Percentiles rank a stretch among this genome's conserved stretches.
Evolutionary conservation across 2,888 invertebrate species (phyloP).

Genomic region (Calliopum simillimum): DNA sequence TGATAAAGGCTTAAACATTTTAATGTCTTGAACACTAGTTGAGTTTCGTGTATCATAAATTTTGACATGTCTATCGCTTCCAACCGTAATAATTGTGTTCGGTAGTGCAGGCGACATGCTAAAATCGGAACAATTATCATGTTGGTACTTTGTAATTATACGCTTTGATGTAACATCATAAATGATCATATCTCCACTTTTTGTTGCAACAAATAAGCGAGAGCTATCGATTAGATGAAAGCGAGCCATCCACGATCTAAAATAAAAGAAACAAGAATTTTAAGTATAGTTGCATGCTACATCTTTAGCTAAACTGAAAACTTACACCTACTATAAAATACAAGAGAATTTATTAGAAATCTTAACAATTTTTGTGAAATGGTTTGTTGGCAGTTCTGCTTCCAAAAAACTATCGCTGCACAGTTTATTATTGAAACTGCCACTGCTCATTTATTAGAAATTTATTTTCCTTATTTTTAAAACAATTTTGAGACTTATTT

Average conservation of each 20-base stretch:
- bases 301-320: too few relatives aligned
- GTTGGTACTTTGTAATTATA: slow-evolving; percentile 54
- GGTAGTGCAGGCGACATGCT: slow-evolving; percentile 60
- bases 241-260: slow-evolving; percentile 61
- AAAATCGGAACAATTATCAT: slow-evolving; percentile 65
- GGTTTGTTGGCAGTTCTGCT: too few relatives aligned
- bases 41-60: slow-evolving; percentile 64
- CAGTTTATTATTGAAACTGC: too few relatives aligned
- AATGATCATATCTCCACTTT: slow-evolving; percentile 60
- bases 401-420: too few relatives aligned
- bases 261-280: slow-evolving; percentile 17
- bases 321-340: too few relatives aligned
- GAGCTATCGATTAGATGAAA: slow-evolving; percentile 65
- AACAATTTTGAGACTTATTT: too few relatives aligned
- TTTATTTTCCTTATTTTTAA: too few relatives aligned
- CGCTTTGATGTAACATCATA: slow-evolving; percentile 62
- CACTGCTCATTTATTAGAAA: too few relatives aligned
- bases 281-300: too few relatives aligned
- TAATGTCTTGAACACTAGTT: slow-evolving; percentile 46
- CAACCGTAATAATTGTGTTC: slow-evolving; percentile 61
- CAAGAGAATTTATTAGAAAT: too few relatives aligned
- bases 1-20: slow-evolving; percentile 63
- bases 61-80: slow-evolving; percentile 64
- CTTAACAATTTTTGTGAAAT: too few relatives aligned
- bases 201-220: slow-evolving; percentile 60